These are phyloP conservation scores for Tachina lurida DNA, from an alignment of 2,888 invertebrate species.

Conservation along the genomic window DNA sequence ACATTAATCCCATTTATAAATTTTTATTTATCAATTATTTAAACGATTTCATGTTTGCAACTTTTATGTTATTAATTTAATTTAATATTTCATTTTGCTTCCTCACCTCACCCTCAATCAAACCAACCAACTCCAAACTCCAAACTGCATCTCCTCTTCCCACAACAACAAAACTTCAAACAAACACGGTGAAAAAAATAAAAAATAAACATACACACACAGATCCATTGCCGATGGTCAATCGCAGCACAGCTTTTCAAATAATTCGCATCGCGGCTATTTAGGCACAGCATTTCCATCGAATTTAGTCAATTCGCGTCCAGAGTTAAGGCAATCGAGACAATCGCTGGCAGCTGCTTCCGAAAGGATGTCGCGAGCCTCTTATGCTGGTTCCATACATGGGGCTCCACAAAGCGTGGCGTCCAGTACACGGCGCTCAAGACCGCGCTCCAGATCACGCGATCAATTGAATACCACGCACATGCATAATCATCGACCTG, in stretches of 20 bases:
- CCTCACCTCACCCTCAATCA: conserved; percentile 25
- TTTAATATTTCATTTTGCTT: conserved; percentile 56
- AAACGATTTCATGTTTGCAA: conserved; percentile 22
- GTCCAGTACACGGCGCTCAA: conserved; percentile 86
- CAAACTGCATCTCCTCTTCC: conserved; percentile 38
- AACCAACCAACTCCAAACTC: conserved; percentile 22
- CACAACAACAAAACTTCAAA: conserved; percentile 23
- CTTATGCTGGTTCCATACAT: conserved; percentile 87
- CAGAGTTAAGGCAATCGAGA: conserved; percentile 93
- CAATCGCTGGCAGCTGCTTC: conserved; percentile 93
- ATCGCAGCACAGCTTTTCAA: conserved; percentile 94
- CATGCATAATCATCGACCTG: conserved; percentile 85
- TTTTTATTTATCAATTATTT: conserved; percentile 19
- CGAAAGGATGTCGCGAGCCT: conserved; percentile 90
- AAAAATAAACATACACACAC: conserved; percentile 54
- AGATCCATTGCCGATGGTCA: conserved; percentile 94
- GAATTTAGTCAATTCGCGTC: conserved; percentile 90
- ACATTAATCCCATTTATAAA: neutral
- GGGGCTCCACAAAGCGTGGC: conserved; percentile 84
- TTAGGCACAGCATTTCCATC: conserved; percentile 87
- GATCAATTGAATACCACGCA: conserved; percentile 85
- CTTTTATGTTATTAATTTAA: conserved; percentile 40
- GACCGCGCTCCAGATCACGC: conserved; percentile 91
- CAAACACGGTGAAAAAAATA: conserved; percentile 7
- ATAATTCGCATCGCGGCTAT: conserved; percentile 89